Percentiles rank a stretch among this genome's conserved stretches.
Conservation (phyloP, 2,797 vertebrate genomes). For the Myotis myotis region DNA sequence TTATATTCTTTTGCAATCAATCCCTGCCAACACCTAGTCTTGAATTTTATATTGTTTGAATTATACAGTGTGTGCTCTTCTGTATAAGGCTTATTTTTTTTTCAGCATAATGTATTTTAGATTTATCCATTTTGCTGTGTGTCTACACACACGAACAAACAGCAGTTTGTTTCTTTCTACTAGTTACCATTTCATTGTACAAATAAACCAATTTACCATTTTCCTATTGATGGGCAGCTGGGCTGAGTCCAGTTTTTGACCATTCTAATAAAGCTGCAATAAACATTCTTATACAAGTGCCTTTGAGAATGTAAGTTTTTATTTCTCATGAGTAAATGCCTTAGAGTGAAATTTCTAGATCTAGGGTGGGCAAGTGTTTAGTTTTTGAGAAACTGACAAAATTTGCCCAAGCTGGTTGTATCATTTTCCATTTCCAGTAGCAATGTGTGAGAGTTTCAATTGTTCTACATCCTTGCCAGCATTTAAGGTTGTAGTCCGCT, state of each 20-base stretch:
- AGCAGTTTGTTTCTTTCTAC: background rate
- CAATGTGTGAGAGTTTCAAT: background rate
- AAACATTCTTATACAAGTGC: background rate
- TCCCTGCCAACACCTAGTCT: background rate
- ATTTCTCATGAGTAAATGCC: background rate
- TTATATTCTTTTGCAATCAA: background rate
- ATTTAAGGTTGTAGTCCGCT: background rate
- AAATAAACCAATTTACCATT: background rate
- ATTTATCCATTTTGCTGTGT: background rate
- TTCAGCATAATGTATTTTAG: background rate
- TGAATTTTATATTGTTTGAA: background rate
- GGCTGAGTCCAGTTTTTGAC: background rate
- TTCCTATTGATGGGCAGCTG: background rate
- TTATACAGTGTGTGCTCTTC: background rate
- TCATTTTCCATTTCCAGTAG: background rate
- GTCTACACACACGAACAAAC: background rate
- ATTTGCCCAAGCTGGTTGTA: background rate
- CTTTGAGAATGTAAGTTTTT: constrained; percentile 5
- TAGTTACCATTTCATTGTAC: background rate
- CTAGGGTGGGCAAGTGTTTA: background rate
- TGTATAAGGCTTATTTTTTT: background rate
- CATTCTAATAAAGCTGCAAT: background rate
- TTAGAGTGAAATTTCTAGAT: background rate
- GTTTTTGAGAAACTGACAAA: background rate
- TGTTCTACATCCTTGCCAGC: background rate